Conservation (phyloP, 2,888 invertebrate genomes). For the Nephrotoma flavescens region DNA sequence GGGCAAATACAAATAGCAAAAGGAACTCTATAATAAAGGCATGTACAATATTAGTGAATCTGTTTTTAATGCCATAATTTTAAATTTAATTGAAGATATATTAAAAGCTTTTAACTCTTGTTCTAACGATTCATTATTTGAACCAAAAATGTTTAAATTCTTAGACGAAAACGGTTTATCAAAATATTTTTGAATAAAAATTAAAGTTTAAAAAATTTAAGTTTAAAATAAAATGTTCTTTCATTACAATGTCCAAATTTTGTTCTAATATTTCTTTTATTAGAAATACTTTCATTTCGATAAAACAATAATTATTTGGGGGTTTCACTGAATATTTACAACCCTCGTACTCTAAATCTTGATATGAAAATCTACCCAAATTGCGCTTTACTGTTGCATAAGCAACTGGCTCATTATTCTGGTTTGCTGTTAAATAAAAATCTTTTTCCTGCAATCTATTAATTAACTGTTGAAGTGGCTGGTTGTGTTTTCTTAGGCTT, state of each 20-base stretch:
- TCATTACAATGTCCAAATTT: not conserved
- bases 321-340: not conserved
- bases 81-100: not conserved
- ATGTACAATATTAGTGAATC: not conserved
- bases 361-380: not conserved
- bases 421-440: not conserved
- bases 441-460: not conserved
- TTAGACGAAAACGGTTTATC: not conserved
- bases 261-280: not conserved
- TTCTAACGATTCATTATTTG: not conserved
- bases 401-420: too few relatives aligned
- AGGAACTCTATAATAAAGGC: not conserved
- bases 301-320: constrained; percentile 1
- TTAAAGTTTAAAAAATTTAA: too few relatives aligned
- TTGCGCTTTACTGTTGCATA: too few relatives aligned
- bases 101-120: not conserved
- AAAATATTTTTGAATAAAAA: not conserved
- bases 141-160: not conserved
- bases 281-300: not conserved
- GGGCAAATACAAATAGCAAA: too few relatives aligned
- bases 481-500: not conserved
- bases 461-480: not conserved
- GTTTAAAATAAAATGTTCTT: not conserved
- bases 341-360: not conserved
- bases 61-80: not conserved